Percentiles rank a stretch among this genome's conserved stretches.
These are phyloP conservation scores for Lutraria lutraria DNA, from an alignment of 2,888 invertebrate genomes.

Conservation along the genomic window DNA sequence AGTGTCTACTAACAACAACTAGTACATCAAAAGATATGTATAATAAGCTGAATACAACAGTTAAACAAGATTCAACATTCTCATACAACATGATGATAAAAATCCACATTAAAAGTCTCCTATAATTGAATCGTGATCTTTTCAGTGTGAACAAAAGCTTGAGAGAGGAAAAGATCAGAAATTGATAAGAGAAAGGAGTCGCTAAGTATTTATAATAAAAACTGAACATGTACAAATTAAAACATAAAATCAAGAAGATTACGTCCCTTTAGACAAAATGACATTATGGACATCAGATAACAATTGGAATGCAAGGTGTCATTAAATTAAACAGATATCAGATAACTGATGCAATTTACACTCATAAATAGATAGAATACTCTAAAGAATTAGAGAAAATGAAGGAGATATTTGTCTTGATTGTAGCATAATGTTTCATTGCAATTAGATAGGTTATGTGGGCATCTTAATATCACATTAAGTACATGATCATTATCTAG, in stretches of 20 bases:
- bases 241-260: not conserved
- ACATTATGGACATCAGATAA: not conserved
- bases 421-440: not conserved
- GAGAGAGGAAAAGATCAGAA: not conserved
- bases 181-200: not conserved
- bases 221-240: not conserved
- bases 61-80: not conserved
- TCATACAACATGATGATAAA: constrained; percentile 1
- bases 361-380: not conserved
- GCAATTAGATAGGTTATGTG: no score
- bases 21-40: not conserved
- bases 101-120: not conserved
- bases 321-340: not conserved
- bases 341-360: not conserved
- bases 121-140: not conserved
- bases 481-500: no score
- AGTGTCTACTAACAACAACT: constrained; percentile 14
- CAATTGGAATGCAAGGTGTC: not conserved
- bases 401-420: not conserved
- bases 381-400: not conserved
- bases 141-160: not conserved
- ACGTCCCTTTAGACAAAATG: not conserved
- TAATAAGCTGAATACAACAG: not conserved
- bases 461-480: no score
- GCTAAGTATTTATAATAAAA: not conserved